Evolutionary conservation across 2,888 invertebrate species (phyloP), one percentile per base, ranked within the genome.

Genomic region (Gibbula magus): DNA sequence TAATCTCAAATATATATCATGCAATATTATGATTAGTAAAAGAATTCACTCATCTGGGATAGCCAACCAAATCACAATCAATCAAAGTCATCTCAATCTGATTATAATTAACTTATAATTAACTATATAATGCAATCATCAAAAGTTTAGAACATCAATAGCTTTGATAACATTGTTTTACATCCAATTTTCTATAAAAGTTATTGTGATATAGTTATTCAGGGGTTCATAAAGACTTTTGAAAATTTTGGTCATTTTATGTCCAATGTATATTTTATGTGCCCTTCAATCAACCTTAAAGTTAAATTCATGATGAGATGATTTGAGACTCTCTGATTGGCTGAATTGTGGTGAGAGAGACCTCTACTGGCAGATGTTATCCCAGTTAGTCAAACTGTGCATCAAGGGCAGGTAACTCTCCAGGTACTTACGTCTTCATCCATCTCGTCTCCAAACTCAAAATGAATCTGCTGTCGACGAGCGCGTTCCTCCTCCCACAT

Each of bases 391-490:
- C 29, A 29, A 25, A 25, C 20, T 56, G 22, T 56, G 56, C 20
- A 56, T 20, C 25, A 25, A 56, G 25, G 20, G 56, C 13, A 56
- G 25, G 8, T 56, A 56, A 56, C 20, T 56, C 20, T 56, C 7
- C 13, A 45, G 45, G n/a, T n/a, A 74, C 51, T 22, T 74, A 74
- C 74, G 0, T 96, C 95, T 85, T 95, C 95, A 90, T 95, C 95
- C 5, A 94, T 93, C 87, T 95, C 94, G 83, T 95, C 94, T 89
- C 95, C 95, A 84, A 95, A 94, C 82, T 94, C 94, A 88, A 94
- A 94, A 81, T 94, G 93, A 70, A 94, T 94, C 81, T 92, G 93
- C 66, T 93, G 92, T 75, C 92, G 83, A 20, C 89, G 87, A 29
- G 87, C 85, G 82, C 93, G 84, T 82, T 93, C 92, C 85, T 93